Conservation (phyloP, 2,888 invertebrate species). For the Hydriomena furcata region DNA sequence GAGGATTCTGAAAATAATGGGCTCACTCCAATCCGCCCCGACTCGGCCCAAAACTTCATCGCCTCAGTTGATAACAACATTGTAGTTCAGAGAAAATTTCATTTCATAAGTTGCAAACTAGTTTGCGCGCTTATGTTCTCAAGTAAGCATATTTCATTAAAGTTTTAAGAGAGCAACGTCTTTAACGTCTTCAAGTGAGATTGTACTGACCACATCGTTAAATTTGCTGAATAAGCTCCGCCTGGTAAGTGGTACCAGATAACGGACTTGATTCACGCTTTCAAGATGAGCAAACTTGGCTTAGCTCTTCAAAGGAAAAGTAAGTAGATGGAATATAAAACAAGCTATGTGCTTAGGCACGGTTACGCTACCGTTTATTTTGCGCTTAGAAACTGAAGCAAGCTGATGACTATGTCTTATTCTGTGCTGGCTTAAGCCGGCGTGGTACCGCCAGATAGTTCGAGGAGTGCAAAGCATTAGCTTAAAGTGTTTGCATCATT, state of each 20-base stretch:
- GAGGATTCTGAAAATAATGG: slow-evolving; percentile 16
- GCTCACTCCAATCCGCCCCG: slow-evolving; percentile 7
- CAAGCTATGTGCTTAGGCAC: slow-evolving; percentile 37
- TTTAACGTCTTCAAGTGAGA: slow-evolving; percentile 51
- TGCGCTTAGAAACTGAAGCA: slow-evolving; percentile 30
- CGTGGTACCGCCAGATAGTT: slow-evolving; percentile 34
- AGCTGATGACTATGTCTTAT: slow-evolving; percentile 1
- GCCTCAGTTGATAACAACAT: slow-evolving; percentile 22
- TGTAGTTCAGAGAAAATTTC: slow-evolving; percentile 38
- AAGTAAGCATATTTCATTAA: slow-evolving; percentile 57
- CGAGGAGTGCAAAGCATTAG: slow-evolving; percentile 28
- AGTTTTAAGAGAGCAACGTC: slow-evolving; percentile 46
- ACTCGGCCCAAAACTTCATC: slow-evolving; percentile 22
- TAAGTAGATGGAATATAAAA: slow-evolving; percentile 44
- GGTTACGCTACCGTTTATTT: slow-evolving; percentile 39
- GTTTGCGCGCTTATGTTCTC: slow-evolving; percentile 39
- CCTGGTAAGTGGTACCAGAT: slow-evolving; percentile 42
- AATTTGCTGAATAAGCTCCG: slow-evolving; percentile 37
- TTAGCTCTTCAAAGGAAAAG: slow-evolving; percentile 45
- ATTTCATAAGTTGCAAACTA: slow-evolving; percentile 42
- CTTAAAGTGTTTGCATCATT: slow-evolving; percentile 22
- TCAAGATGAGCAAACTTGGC: slow-evolving; percentile 46
- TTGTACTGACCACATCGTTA: slow-evolving; percentile 48
- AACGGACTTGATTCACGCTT: slow-evolving; percentile 43
- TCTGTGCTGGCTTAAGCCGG: slow-evolving; percentile 25